These are phyloP conservation scores for Pachliopta kotzebuea DNA, from an alignment of 2,888 invertebrate genomes.

Conservation along the genomic window DNA sequence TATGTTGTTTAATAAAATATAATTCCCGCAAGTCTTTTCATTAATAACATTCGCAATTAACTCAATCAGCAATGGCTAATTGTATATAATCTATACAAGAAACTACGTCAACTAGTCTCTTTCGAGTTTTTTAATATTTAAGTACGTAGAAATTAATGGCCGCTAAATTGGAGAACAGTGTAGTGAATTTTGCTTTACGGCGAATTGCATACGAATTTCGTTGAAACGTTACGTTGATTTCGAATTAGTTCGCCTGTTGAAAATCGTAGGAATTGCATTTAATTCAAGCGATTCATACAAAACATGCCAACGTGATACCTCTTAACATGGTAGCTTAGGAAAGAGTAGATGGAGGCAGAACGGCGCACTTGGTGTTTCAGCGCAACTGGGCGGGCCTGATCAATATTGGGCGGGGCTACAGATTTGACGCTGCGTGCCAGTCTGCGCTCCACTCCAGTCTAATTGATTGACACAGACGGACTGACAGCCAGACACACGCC, in stretches of 20 bases:
- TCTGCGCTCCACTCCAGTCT: conserved; percentile 55
- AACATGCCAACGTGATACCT: conserved; percentile 31
- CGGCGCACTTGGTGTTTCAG: conserved; percentile 49
- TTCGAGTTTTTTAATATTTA: conserved; percentile 9
- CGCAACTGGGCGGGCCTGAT: conserved; percentile 64
- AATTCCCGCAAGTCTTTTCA: not conserved
- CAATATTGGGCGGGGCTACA: conserved; percentile 66
- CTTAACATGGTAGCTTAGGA: conserved; percentile 35
- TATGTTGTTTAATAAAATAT: too few species aligned
- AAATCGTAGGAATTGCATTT: conserved; percentile 20
- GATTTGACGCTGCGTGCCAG: conserved; percentile 64
- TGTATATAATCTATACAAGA: conserved; percentile 6
- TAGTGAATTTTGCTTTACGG: not conserved
- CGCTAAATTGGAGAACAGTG: conserved; percentile 1
- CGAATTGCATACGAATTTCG: conserved; percentile 7
- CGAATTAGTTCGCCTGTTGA: conserved; percentile 14
- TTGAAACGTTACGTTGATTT: not conserved
- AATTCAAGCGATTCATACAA: conserved; percentile 8
- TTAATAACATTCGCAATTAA: too few species aligned
- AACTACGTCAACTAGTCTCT: not conserved
- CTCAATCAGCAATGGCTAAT: not conserved
- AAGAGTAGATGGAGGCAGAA: conserved; percentile 42
- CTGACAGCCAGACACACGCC: conserved; percentile 63
- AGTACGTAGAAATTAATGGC: not conserved
- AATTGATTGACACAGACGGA: conserved; percentile 77